Percentiles rank a stretch among this genome's conserved stretches.
phyloP scores from a whole-genome alignment of 2,888 invertebrate species.

The Nomada fucata region DNA sequence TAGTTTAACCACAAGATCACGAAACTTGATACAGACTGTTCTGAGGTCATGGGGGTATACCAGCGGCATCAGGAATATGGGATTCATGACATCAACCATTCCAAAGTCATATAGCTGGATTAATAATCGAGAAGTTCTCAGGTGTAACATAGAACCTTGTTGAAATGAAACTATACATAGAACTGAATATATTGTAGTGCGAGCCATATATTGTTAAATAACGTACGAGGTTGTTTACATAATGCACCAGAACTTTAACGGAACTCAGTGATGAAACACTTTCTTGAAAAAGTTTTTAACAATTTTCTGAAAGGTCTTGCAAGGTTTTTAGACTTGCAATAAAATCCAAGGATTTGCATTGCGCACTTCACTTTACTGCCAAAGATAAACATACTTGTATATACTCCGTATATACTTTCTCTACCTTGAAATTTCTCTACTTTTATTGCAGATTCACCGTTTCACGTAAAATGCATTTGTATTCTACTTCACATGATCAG shows the following conservation, averaged over 20 bases:
- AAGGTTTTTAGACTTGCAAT: too few relatives aligned
- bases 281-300: too few relatives aligned
- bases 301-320: too few relatives aligned
- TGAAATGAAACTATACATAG: neutral
- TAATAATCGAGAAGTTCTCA: too few relatives aligned
- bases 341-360: too few relatives aligned
- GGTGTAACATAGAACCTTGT: neutral
- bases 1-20: conserved; percentile 16
- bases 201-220: neutral
- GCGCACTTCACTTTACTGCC: too few relatives aligned
- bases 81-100: neutral
- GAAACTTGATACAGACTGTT: conserved; percentile 1
- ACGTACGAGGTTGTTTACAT: neutral
- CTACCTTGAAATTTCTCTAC: neutral
- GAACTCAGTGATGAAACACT: too few relatives aligned
- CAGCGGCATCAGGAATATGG: neutral
- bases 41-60: neutral
- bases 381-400: too few relatives aligned
- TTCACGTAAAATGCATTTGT: too few relatives aligned
- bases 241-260: neutral
- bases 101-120: neutral
- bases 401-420: too few relatives aligned
- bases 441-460: too few relatives aligned
- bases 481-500: neutral
- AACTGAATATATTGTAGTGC: too few relatives aligned